Evolutionary conservation across 64 coral and sea anemone species (phyloP).

Genomic region (Porites australiensis): DNA sequence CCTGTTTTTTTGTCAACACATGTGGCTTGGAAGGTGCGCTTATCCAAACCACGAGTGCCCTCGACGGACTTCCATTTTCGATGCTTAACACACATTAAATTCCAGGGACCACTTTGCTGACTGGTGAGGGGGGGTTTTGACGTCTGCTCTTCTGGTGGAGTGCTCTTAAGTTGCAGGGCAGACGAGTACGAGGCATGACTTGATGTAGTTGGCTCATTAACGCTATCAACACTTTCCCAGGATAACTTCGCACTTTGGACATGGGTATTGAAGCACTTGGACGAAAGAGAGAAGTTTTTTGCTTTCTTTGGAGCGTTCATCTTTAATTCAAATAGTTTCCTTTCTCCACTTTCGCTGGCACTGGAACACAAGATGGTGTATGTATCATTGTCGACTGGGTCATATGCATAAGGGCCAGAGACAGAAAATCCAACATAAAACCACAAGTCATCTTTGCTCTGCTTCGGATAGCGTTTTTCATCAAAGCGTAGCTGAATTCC

Average conservation of each 20-base stretch:
- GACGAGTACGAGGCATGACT: neutral
- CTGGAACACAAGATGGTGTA: constrained; percentile 15
- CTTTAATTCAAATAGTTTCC: no score
- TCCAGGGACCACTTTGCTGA: no score
- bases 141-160: neutral
- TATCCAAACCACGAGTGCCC: neutral
- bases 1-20: constrained; percentile 13
- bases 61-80: neutral
- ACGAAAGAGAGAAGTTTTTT: neutral
- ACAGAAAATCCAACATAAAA: constrained; percentile 60
- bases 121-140: neutral
- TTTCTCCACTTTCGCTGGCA: neutral
- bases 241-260: neutral
- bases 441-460: constrained; percentile 61
- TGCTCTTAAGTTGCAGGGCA: neutral
- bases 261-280: neutral
- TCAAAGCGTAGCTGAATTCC: constrained; percentile 63
- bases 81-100: neutral
- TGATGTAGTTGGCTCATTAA: neutral
- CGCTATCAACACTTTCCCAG: neutral
- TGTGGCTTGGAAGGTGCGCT: neutral
- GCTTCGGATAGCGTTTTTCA: constrained; percentile 40
- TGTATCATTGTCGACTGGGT: constrained; percentile 37
- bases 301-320: neutral
- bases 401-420: constrained; percentile 27